Percentiles rank a stretch among this genome's conserved stretches.
Evolutionary conservation across 2,113 vertebrate species (phyloP).

Genomic region (Urocolius indicus): DNA sequence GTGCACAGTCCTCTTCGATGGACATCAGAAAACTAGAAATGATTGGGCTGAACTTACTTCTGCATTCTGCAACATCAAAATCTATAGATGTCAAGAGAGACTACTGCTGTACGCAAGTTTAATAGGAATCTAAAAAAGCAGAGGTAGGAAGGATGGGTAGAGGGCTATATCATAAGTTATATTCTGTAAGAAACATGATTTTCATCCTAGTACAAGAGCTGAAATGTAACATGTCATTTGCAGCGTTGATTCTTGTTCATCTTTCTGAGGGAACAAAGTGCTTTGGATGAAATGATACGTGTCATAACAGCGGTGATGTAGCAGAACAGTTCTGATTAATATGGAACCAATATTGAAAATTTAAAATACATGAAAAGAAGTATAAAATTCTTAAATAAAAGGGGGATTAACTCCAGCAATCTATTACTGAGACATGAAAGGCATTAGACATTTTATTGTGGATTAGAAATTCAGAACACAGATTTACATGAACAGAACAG

Average conservation of each 20-base stretch:
- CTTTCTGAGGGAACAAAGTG: background rate
- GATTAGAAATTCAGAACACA: slow-evolving; percentile 22
- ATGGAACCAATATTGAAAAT: background rate
- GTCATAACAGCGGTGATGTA: background rate
- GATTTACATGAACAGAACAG: background rate
- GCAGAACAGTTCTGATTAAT: background rate
- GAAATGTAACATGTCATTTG: slow-evolving; percentile 3
- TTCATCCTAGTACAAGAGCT: background rate
- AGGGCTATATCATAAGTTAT: background rate
- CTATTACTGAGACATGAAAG: background rate
- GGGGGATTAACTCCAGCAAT: background rate
- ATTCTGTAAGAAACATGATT: background rate
- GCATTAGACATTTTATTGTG: background rate
- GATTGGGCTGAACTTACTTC: background rate
- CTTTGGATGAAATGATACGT: background rate
- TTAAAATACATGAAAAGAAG: background rate
- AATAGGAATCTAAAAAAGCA: background rate
- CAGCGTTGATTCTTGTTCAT: background rate
- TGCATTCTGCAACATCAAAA: background rate
- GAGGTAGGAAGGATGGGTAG: background rate
- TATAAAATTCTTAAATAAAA: background rate
- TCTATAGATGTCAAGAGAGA: background rate
- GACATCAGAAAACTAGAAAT: background rate
- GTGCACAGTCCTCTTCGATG: background rate
- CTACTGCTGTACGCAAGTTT: background rate